A percentile compares a stretch with the other conserved stretches of the same genome.
Evolutionary conservation across 1,140 invertebrate genomes (phyloP).

Genomic region (Drosophila yakuba): DNA sequence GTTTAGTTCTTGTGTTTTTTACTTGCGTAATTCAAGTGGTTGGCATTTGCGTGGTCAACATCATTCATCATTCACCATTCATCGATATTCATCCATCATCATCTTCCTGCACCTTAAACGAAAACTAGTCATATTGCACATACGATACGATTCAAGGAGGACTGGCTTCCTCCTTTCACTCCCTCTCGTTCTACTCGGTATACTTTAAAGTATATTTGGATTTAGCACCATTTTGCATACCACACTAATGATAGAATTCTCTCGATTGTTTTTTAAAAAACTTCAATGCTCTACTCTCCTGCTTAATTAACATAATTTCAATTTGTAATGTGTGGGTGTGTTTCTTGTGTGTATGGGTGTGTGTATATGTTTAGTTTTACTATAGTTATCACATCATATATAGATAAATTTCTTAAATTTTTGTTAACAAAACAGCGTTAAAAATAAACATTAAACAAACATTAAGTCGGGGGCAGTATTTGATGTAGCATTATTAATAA

Average conservation of each 20-base stretch:
- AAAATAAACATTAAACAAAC: constrained; percentile 79
- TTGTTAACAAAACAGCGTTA: constrained; percentile 75
- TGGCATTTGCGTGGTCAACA: constrained; percentile 44
- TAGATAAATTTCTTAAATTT: constrained; percentile 76
- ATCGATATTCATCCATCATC: not conserved
- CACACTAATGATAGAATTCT: constrained; percentile 71
- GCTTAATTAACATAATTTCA: constrained; percentile 79
- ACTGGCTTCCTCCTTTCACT: not conserved
- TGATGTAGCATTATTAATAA: constrained; percentile 72
- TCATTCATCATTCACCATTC: not conserved
- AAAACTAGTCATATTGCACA: constrained; percentile 88
- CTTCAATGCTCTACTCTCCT: constrained; percentile 38
- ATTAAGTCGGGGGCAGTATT: constrained; percentile 82
- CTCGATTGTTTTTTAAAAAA: constrained; percentile 48
- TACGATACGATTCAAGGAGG: constrained; percentile 57
- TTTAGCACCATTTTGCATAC: constrained; percentile 84
- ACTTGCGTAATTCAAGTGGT: constrained; percentile 40
- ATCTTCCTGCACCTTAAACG: constrained; percentile 83
- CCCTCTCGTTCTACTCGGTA: constrained; percentile 32
- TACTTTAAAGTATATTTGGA: constrained; percentile 83
- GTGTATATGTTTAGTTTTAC: constrained; percentile 68
- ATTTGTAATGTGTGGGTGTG: constrained; percentile 66
- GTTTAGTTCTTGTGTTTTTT: not conserved
- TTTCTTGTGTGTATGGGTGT: constrained; percentile 26
- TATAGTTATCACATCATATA: constrained; percentile 82